Evolutionary conservation across 2,113 vertebrate species (phyloP), one percentile per base, ranked within the genome.

Genomic region (Psophia crepitans): DNA sequence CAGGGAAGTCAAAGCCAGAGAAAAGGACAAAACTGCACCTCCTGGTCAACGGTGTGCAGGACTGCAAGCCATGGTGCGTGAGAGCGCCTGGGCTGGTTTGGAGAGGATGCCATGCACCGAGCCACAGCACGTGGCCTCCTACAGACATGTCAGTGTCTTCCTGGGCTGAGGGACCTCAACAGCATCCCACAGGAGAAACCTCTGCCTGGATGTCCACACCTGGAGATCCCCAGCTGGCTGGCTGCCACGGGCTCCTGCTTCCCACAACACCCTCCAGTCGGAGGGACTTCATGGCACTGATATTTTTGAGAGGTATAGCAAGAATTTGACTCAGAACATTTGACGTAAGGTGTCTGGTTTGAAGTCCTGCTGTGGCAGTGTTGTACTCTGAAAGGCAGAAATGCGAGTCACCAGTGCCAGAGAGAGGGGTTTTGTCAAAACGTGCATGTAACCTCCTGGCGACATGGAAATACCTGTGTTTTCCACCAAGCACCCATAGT

Each of bases 11-110:
- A 12, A 65, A 22, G 39, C 30, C 21, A 21, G 39, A 44, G 12
- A 28, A 13, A 22, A 43, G 11, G 49, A 18, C 27, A 30, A 14
- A 23, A 35, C 27, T 7, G 5, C 9, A 14, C 14, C 17, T 51
- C 21, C 20, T 0, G 2, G 13, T 35, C 61, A 73, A 58, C 0
- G 9, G 41, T 6, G 35, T 9, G 51, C 23, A 57, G 71, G 23
- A 14, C 70, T 12, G 17, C 13, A 21, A 16, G 51, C 18, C 0
- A 2, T 17, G 13, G 18, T 0, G 2, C 0, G 1, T 48, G 70
- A 12, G n/a, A 23, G 23, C 18, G 3, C 51, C 16, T 28, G 14
- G 30, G 35, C 3, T 10, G 24, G 20, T 4, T 4, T 4, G 24
- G 61, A n/a, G 35, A 43, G 16, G 63, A 35, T 20, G 35, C 30